Evolutionary conservation across 2,113 vertebrate species (phyloP).

Genomic region (Chamaea fasciata): DNA sequence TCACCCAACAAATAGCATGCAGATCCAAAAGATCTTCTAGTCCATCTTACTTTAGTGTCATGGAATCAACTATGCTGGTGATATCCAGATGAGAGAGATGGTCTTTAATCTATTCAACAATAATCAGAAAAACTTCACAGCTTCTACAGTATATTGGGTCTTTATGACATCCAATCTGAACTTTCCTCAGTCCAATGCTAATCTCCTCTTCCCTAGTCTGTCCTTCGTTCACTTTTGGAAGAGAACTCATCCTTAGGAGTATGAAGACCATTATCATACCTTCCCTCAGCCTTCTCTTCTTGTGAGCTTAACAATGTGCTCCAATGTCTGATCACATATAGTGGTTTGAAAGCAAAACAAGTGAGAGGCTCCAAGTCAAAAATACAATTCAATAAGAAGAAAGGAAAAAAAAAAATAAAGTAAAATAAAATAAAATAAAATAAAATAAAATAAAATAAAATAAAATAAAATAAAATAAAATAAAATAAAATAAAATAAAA

Average conservation of each 20-base stretch:
- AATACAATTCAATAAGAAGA: no score
- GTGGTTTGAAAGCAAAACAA: no score
- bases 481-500: no score
- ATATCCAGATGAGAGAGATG: neutral
- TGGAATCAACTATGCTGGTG: neutral
- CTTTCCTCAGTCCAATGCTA: neutral
- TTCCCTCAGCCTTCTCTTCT: neutral
- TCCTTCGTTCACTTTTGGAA: neutral
- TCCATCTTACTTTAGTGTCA: neutral
- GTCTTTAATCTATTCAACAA: neutral
- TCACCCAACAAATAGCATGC: neutral
- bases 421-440: no score
- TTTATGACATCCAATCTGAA: neutral
- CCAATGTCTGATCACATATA: neutral
- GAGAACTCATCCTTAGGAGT: neutral
- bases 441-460: no score
- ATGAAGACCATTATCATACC: neutral
- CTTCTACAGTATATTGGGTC: rapidly evolving
- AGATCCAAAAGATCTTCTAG: neutral
- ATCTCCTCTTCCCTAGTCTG: neutral
- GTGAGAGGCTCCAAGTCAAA: no score
- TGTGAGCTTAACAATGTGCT: neutral
- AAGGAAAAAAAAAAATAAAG: no score
- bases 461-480: no score
- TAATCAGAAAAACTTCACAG: neutral